These are phyloP conservation scores for Stenchaetothrips biformis DNA, from an alignment of 2,888 invertebrate genomes.

Conservation along the genomic window DNA sequence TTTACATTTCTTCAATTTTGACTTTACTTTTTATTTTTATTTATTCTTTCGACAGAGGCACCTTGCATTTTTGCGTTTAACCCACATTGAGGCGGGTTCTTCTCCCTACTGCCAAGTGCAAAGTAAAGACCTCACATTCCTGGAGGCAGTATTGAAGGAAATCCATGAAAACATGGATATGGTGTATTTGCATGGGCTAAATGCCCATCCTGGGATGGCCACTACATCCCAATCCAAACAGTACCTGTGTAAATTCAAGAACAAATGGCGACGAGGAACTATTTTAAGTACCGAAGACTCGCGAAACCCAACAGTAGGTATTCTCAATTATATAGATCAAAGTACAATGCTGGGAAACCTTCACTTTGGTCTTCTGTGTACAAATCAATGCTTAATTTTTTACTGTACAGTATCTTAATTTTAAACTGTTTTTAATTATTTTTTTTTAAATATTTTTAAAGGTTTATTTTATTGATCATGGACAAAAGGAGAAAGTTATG, in stretches of 20 bases:
- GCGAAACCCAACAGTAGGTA: not conserved
- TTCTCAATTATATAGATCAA: too few species aligned
- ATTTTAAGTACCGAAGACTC: not conserved
- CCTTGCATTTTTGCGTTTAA: not conserved
- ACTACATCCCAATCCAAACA: not conserved
- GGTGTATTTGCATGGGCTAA: not conserved
- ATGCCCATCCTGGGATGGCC: not conserved
- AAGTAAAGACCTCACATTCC: not conserved
- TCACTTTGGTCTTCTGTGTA: too few species aligned
- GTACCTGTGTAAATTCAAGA: too few species aligned
- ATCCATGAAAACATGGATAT: not conserved
- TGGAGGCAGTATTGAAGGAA: not conserved
- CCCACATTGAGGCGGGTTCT: not conserved
- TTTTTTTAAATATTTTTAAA: too few species aligned
- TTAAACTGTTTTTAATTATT: not conserved
- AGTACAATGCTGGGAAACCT: too few species aligned
- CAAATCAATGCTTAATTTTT: not conserved
- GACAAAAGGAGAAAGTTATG: not conserved
- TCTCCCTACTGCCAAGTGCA: not conserved
- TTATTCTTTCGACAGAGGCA: not conserved
- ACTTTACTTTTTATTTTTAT: not conserved
- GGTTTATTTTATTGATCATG: not conserved
- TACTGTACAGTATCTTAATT: not conserved
- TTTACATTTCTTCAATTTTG: not conserved
- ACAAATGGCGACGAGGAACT: not conserved